Percentiles rank a stretch among this genome's conserved stretches.
phyloP scores from a whole-genome alignment of 2,888 invertebrate species.

The Metacarcinus magister region DNA sequence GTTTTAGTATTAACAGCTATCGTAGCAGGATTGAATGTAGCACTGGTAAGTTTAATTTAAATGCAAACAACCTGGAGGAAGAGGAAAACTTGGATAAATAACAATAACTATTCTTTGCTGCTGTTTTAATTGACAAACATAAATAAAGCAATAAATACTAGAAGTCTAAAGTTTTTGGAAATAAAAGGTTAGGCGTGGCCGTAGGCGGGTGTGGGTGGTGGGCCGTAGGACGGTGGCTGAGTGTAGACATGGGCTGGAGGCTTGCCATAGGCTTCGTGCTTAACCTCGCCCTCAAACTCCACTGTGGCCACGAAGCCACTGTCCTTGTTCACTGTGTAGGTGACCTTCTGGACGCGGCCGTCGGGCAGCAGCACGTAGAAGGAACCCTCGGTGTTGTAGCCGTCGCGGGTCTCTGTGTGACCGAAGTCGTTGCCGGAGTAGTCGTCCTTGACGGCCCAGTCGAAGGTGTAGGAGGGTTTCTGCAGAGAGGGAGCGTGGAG shows the following conservation, averaged over 20 bases:
- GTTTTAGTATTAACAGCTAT: too few relatives aligned
- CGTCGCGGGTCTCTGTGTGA: background rate
- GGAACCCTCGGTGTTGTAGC: background rate
- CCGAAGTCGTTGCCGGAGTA: background rate
- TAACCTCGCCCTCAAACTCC: background rate
- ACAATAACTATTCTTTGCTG: too few relatives aligned
- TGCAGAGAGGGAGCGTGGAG: background rate
- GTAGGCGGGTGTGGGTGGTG: background rate
- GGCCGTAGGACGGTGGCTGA: background rate
- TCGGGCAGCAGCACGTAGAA: constrained; percentile 26
- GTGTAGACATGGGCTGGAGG: background rate
- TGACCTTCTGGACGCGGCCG: constrained; percentile 26
- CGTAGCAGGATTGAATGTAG: too few relatives aligned
- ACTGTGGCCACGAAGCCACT: background rate
- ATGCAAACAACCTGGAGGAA: too few relatives aligned
- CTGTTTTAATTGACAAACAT: too few relatives aligned
- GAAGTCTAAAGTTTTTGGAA: background rate
- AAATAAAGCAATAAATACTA: too few relatives aligned
- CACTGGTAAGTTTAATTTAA: too few relatives aligned
- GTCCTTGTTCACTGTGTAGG: background rate
- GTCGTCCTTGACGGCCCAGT: constrained; percentile 13
- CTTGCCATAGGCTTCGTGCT: background rate
- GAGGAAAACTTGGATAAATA: too few relatives aligned
- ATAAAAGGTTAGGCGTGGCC: background rate
- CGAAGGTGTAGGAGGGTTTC: background rate